Evolutionary conservation across 2,797 vertebrate genomes (phyloP).

Genomic region (Onychomys torridus): DNA sequence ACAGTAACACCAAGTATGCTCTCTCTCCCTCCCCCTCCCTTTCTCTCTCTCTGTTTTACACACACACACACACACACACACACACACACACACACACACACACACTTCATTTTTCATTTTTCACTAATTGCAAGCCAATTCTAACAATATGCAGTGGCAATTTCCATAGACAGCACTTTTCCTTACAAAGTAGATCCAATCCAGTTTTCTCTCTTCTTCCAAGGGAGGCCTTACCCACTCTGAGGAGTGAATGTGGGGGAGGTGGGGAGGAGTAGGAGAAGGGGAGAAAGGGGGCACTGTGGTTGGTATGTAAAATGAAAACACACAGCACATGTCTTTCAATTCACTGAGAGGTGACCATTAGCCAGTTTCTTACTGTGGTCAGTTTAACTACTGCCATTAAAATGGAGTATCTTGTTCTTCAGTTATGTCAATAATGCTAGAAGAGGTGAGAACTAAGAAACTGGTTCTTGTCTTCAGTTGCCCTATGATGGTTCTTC

Average conservation of each 20-base stretch:
- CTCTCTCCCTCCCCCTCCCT: too few species aligned
- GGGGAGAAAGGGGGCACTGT: too few species aligned
- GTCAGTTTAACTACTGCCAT: not conserved
- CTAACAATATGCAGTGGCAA: not conserved
- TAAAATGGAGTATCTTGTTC: not conserved
- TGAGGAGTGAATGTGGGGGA: too few species aligned
- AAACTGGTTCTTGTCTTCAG: not conserved
- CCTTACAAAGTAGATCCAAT: not conserved
- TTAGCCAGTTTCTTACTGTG: not conserved
- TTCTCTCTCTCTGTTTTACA: not conserved
- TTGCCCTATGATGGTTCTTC: conserved; percentile 1
- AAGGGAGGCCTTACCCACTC: too few species aligned
- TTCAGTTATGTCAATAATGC: not conserved
- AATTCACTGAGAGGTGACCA: not conserved
- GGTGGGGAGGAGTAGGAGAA: too few species aligned
- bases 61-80: not conserved
- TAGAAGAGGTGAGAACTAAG: conserved; percentile 18
- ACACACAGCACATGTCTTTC: not conserved
- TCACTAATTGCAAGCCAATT: not conserved
- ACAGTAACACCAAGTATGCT: not conserved
- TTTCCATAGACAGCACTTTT: not conserved
- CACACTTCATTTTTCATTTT: not conserved
- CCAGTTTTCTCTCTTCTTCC: not conserved
- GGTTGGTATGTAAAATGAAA: not conserved
- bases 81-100: not conserved